Evolutionary conservation across 2,113 vertebrate genomes (phyloP).

Genomic region (Xenopus laevis): DNA sequence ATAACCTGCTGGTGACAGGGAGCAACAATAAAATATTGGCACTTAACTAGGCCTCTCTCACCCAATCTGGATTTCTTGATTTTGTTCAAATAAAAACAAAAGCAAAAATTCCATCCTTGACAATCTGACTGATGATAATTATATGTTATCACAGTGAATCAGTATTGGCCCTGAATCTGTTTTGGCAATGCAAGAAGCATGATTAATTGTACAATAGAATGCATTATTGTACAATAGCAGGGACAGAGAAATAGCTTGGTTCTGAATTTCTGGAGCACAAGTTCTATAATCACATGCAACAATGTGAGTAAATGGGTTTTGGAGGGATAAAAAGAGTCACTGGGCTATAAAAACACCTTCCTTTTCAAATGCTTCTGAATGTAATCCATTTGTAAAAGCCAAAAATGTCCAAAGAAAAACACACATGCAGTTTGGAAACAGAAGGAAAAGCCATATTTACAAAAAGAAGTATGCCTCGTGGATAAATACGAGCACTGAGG

Average conservation of each 20-base stretch:
- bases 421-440: too few species aligned
- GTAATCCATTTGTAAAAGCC: background rate
- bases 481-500: too few species aligned
- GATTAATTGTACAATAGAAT: slow-evolving; percentile 35
- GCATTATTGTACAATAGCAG: slow-evolving; percentile 26
- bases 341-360: background rate
- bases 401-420: background rate
- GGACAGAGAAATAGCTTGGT: slow-evolving; percentile 16
- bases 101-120: slow-evolving; percentile 16
- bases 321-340: background rate
- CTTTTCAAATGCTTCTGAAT: too few species aligned
- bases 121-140: slow-evolving; percentile 23
- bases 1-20: background rate
- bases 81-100: slow-evolving; percentile 32
- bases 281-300: slow-evolving; percentile 18
- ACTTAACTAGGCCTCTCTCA: slow-evolving; percentile 13
- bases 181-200: slow-evolving; percentile 24
- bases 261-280: slow-evolving; percentile 15
- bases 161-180: slow-evolving; percentile 17
- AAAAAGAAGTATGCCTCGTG: too few species aligned
- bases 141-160: slow-evolving; percentile 16
- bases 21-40: slow-evolving; percentile 12
- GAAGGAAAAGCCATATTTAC: too few species aligned
- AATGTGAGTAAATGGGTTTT: slow-evolving; percentile 6
- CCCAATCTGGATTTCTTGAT: background rate